These are phyloP conservation scores for Tetanocera ferruginea DNA, from an alignment of 2,888 invertebrate species.

Conservation along the genomic window DNA sequence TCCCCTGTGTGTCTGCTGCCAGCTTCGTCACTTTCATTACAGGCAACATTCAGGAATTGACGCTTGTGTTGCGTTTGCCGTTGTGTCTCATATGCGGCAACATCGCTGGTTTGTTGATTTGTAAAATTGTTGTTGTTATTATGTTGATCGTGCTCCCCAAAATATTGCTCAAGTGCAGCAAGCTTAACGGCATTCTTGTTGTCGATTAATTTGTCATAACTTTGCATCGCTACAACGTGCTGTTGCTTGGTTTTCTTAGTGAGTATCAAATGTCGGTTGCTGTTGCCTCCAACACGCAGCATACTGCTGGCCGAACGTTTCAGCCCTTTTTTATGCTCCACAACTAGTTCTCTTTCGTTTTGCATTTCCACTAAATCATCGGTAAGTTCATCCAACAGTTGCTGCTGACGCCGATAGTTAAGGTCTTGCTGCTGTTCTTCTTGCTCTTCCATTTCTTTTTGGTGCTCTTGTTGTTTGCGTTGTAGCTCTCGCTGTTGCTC, in stretches of 20 bases:
- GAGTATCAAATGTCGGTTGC: slow-evolving; percentile 22
- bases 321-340: slow-evolving; percentile 38
- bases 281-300: slow-evolving; percentile 43
- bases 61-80: slow-evolving; percentile 4
- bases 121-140: not conserved
- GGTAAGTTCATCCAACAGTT: slow-evolving; percentile 29
- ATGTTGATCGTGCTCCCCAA: not conserved
- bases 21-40: slow-evolving; percentile 43
- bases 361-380: slow-evolving; percentile 29
- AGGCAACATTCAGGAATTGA: slow-evolving; percentile 32
- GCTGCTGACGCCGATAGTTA: slow-evolving; percentile 40
- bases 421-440: slow-evolving; percentile 35
- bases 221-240: slow-evolving; percentile 25
- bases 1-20: slow-evolving; percentile 48
- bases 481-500: slow-evolving; percentile 33
- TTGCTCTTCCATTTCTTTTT: slow-evolving; percentile 42
- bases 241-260: slow-evolving; percentile 10
- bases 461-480: slow-evolving; percentile 6
- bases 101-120: not conserved
- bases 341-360: slow-evolving; percentile 14
- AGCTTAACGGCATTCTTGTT: not conserved
- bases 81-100: slow-evolving; percentile 3
- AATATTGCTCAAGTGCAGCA: slow-evolving; percentile 17
- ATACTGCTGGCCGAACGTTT: slow-evolving; percentile 36
- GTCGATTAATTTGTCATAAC: not conserved